Evolutionary conservation across 2,797 vertebrate genomes (phyloP), one percentile per base, ranked within the genome.

Genomic region (Sternarchorhynchus goeldii): DNA sequence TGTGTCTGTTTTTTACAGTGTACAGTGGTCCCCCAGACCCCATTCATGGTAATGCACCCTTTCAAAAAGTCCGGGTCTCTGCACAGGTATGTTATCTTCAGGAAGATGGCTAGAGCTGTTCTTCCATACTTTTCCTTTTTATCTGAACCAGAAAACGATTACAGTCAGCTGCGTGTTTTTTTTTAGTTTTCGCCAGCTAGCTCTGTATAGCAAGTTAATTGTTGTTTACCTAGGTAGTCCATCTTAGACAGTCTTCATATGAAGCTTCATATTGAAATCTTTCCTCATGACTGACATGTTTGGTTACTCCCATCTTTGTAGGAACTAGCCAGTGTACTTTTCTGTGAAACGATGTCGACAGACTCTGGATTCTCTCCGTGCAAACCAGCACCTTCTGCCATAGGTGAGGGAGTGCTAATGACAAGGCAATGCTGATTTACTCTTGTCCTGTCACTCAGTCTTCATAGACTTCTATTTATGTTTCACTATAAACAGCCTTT

Each of bases 1-100:
- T 31, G 36, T 75, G 17, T 66, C 5, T 64, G 16, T 80, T n/a
- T 75, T n/a, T 65, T 8, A 59, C 69, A 99, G 97, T 84, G 39
- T 96, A 96, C 79, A 88, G 95, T 0, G 97, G 97, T 0, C 95
- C 96, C 59, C 95, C 95, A 0, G 96, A 98, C 83, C 95, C 96
- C 2, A 92, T 98, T 71, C 96, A 98, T 0, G 97, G 96, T 39
- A 94, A 92, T 79, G 95, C 95, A 50, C 85, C 96, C 76, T 96
- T 95, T 89, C 96, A 97, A 92, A 98, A 94, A 89, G 97, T 98
- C 34, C 93, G 95, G 67, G 88, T 85, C 0, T 93, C 94, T 0
- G 96, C 96, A 0, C 95, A 97, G 95, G 97, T 98, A 62, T 83
- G 83, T 45, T 25, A 45, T 45, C 66, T 17, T 45, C 36, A 25